These are phyloP conservation scores for Montipora sp. DNA, from an alignment of 64 coral and sea anemone species.

Conservation along the genomic window DNA sequence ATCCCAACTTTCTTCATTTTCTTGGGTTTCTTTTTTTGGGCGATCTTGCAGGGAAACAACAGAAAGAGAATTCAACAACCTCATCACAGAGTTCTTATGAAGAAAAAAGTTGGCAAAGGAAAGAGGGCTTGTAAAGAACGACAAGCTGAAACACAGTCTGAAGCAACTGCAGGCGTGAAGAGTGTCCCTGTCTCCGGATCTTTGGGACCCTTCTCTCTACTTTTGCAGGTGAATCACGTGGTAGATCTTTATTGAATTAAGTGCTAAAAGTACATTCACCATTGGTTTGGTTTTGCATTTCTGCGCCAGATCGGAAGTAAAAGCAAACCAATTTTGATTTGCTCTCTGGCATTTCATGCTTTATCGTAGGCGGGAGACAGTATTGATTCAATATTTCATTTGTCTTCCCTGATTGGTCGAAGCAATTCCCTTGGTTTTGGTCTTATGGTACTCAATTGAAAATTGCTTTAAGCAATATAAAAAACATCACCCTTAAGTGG, in stretches of 20 bases:
- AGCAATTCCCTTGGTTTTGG: too few species aligned
- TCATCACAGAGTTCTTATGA: conserved; percentile 65
- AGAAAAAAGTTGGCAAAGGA: conserved; percentile 17
- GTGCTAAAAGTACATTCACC: too few species aligned
- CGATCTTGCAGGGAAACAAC: not conserved
- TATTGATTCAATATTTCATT: too few species aligned
- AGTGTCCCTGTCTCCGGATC: conserved; percentile 39
- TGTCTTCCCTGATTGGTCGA: too few species aligned
- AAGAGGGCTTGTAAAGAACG: conserved; percentile 7
- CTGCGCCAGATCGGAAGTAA: too few species aligned
- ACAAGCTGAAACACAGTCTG: not conserved
- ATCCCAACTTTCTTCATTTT: not conserved
- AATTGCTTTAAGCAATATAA: too few species aligned
- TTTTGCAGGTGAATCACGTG: conserved; percentile 69
- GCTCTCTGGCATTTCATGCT: too few species aligned
- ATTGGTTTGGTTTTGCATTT: too few species aligned
- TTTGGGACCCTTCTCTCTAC: conserved; percentile 79
- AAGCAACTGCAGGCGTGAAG: not conserved
- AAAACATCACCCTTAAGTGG: too few species aligned
- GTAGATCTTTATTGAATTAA: not conserved
- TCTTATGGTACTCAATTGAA: too few species aligned
- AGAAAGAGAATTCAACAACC: conserved; percentile 29
- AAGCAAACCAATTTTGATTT: too few species aligned
- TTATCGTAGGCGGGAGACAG: too few species aligned
- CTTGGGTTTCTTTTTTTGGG: not conserved